Evolutionary conservation across 2,888 invertebrate species (phyloP).

Genomic region (Onthophagus sagittarius): DNA sequence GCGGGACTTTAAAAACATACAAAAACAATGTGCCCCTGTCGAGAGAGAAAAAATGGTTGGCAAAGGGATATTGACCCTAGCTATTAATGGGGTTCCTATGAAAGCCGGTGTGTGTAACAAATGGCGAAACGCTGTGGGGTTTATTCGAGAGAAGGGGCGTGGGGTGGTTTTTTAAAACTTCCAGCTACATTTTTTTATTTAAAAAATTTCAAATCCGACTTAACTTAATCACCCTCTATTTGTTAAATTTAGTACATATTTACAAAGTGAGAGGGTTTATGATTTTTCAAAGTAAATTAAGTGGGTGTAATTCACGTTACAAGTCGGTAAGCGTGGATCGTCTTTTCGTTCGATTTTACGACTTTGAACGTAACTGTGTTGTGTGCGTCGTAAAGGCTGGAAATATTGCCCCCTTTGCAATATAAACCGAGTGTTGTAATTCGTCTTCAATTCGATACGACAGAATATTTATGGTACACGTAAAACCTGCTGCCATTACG

Average conservation of each 20-base stretch:
- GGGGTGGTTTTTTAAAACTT: not conserved
- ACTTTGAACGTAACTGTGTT: not conserved
- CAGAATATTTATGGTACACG: not conserved
- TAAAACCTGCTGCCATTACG: not conserved
- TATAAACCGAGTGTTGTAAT: not conserved
- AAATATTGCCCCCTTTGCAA: not conserved
- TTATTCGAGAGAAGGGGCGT: not conserved
- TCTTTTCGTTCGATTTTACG: not conserved
- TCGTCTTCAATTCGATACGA: not conserved
- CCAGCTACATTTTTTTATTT: not conserved
- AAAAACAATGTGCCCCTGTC: not conserved
- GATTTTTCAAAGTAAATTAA: too few relatives aligned
- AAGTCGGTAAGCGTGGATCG: not conserved
- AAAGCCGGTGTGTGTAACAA: not conserved
- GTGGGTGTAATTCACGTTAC: too few relatives aligned
- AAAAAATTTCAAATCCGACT: too few relatives aligned
- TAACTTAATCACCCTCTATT: too few relatives aligned
- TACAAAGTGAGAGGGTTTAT: too few relatives aligned
- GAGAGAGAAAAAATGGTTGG: not conserved
- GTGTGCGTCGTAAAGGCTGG: not conserved
- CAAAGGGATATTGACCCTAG: not conserved
- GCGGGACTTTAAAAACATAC: not conserved
- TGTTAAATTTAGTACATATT: too few relatives aligned
- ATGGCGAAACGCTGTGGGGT: not conserved
- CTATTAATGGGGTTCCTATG: not conserved